Base-by-base conservation (phyloP, 1,140 invertebrate genomes). In the Bathynomus jamesi region DNA sequence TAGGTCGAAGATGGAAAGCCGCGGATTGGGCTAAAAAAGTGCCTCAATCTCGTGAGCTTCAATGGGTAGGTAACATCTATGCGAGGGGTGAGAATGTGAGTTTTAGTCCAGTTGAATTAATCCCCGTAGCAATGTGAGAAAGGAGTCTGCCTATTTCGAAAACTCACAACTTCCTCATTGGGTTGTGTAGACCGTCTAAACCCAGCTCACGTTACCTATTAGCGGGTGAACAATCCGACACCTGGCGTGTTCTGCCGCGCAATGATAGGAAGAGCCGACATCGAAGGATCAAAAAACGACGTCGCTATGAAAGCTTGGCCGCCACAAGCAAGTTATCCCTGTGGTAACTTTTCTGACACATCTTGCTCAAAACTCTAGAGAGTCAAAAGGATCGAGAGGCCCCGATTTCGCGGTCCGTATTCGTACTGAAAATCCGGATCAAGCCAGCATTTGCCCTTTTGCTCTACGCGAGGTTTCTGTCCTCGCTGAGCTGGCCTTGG, bases 191-290 rank as follows among this genome's bases (percentile, higher is more conserved):
- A n/a, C n/a, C n/a, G 86, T 89, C 87, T 88, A 89, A 89, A 88
- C 87, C 88, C 87, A 89, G 87, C 88, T 89, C 87, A 89, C 85
- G 84, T 87, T 87, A 87, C 87, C 87, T 89, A 21, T 53, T 53
- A 2, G 5, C 40, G 40, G 40, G 40, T 53, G 40, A 53, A 53
- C 40, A 53, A 53, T 53, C 40, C 40, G 40, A 53, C 40, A 5
- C 40, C 21, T 53, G 40, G 40, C 40, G 40, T 53, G 40, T 53
- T 53, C 40, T 53, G 40, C 40, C 40, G 5, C 40, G 40, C 88
- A 89, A 90, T 90, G 88, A 90, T 90, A 90, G 88, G 87, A 90
- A 90, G 89, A 90, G 87, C 89, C 87, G 87, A 90, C 86, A 88
- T 90, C 88, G 87, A 90, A 89, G 88, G 87, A 90, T 90, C 87